Percentiles rank a stretch among this genome's conserved stretches.
Conservation (phyloP, 2,113 vertebrate genomes). For the Hoplias malabaricus region DNA sequence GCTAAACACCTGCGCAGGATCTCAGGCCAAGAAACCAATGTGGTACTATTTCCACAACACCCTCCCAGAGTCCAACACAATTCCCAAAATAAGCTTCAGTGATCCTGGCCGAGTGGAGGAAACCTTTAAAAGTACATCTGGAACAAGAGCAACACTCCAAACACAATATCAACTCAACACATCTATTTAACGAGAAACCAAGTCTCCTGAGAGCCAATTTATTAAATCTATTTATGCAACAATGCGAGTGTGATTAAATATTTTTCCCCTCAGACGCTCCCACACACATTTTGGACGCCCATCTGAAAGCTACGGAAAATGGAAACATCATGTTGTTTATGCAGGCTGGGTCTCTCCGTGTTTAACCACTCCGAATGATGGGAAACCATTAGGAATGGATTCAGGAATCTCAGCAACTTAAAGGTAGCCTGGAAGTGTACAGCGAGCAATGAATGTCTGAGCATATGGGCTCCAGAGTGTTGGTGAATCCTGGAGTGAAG, state of each 20-base stretch:
- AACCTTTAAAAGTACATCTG: not conserved
- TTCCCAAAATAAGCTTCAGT: conserved; percentile 13
- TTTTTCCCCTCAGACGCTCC: conserved; percentile 14
- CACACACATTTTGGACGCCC: conserved; percentile 28
- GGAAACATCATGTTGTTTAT: conserved; percentile 32
- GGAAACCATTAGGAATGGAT: conserved; percentile 19
- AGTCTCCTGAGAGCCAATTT: conserved; percentile 18
- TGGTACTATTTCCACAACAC: not conserved
- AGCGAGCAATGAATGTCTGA: not conserved
- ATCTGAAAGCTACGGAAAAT: conserved; percentile 24
- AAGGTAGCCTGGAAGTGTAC: not conserved
- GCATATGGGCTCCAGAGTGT: not conserved
- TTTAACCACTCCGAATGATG: not conserved
- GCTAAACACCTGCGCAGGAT: conserved; percentile 21
- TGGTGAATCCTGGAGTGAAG: not conserved
- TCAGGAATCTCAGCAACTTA: not conserved
- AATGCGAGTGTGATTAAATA: conserved; percentile 30
- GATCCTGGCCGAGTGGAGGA: not conserved
- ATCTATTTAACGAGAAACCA: conserved; percentile 28
- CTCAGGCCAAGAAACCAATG: not conserved
- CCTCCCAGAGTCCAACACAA: not conserved
- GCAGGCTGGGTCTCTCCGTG: not conserved
- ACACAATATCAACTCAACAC: conserved; percentile 26
- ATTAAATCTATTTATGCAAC: conserved; percentile 39
- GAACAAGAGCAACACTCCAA: not conserved